Evolutionary conservation across 2,113 vertebrate species (phyloP), one percentile per base, ranked within the genome.

Genomic region (Xiphophorus hellerii): DNA sequence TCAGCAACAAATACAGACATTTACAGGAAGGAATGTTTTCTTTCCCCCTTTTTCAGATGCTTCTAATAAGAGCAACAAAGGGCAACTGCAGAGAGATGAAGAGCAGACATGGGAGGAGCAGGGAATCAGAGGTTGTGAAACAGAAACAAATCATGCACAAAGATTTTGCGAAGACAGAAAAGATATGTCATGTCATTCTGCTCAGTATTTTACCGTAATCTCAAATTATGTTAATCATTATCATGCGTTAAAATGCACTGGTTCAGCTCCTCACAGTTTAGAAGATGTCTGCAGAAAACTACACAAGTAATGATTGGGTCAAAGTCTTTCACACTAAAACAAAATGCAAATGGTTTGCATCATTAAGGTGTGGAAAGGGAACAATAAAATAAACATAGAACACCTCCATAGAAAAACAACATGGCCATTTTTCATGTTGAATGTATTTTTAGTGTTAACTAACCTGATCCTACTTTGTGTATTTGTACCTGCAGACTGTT

Each of bases 111-210:
- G 66, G 61, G 67, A 73, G 9, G 37, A 82, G 54, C 9, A 58
- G n/a, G 62, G 69, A 63, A 87, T 70, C 76, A 71, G 74, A 62
- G 60, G 71, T 82, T 79, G 73, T 81, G 71, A 84, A 87, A 89
- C 15, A 63, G n/a, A 86, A 60, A 77, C 65, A 29, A 82, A 76
- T 78, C 27, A 58, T 33, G 1, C 4, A 44, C 33, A 73, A 39
- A n/a, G 31, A 31, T 78, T 68, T 30, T 58, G 3, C n/a, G 28
- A 64, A 62, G 75, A 58, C 22, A 84, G 30, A 69, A 29, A 68
- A 22, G 22, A 71, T 69, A 42, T 74, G 48, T 64, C 81, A 69
- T 29, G 22, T 37, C 14, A 64, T 39, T 17, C 65, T 80, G 75
- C 65, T 76, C 37, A 77, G 27, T 66, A 37, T 82, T 62, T 63